A percentile compares a stretch with the other conserved stretches of the same genome.
phyloP scores from a whole-genome alignment of 2,113 vertebrate species.

The Pollimyrus isidori region DNA sequence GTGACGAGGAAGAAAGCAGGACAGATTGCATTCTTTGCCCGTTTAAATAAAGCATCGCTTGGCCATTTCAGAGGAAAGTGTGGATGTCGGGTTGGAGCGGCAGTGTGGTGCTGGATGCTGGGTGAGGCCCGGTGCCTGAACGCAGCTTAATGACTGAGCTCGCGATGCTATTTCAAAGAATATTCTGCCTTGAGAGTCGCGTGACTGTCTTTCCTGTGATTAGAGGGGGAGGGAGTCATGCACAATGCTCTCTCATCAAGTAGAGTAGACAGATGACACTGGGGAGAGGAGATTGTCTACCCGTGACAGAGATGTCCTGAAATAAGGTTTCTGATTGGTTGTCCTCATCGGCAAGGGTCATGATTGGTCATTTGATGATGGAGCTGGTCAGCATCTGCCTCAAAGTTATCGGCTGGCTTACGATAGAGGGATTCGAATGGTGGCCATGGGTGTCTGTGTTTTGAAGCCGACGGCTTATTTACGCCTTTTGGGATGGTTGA shows the following conservation, averaged over 20 bases:
- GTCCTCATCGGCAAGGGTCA: not conserved
- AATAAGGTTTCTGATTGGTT: not conserved
- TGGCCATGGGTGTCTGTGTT: not conserved
- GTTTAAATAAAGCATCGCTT: not conserved
- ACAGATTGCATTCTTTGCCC: not conserved
- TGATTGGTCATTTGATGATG: not conserved
- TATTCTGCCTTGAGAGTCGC: slow-evolving; percentile 28
- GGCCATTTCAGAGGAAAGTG: not conserved
- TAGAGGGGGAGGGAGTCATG: slow-evolving; percentile 24
- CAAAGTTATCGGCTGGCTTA: not conserved
- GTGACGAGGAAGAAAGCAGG: not conserved
- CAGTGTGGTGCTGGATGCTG: slow-evolving; percentile 8
- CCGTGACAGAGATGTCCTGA: not conserved
- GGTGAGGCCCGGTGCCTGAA: not conserved
- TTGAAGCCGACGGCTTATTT: not conserved
- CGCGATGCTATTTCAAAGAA: slow-evolving; percentile 9
- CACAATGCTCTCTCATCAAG: slow-evolving; percentile 2
- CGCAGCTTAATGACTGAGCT: not conserved
- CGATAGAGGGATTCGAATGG: not conserved
- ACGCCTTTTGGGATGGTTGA: not conserved
- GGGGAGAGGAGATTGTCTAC: not conserved
- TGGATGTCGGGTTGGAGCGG: not conserved
- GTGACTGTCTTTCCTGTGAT: slow-evolving; percentile 34
- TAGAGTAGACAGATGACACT: not conserved
- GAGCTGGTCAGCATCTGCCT: not conserved